Evolutionary conservation across 2,888 invertebrate genomes (phyloP).

Genomic region (Venusia cambrica): DNA sequence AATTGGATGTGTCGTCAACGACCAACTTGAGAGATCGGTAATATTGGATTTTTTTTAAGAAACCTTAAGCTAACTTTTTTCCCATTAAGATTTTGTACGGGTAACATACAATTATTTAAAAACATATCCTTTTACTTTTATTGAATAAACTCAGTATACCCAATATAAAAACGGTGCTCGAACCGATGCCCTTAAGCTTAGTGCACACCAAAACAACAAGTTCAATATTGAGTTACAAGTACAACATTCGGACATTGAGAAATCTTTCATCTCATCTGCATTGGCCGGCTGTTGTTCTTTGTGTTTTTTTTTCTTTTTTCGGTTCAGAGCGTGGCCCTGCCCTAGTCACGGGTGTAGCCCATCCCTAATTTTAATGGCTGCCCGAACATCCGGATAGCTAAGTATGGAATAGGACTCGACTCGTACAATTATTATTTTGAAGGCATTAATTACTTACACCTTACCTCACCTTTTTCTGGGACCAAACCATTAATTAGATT

Average conservation of each 20-base stretch:
- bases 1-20: no score
- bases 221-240: slow-evolving; percentile 71
- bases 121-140: no score
- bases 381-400: slow-evolving; percentile 69
- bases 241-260: slow-evolving; percentile 68
- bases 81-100: no score
- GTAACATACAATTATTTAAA: no score
- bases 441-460: slow-evolving; percentile 14
- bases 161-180: no score
- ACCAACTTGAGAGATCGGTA: no score
- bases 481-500: no score
- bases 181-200: slow-evolving; percentile 16
- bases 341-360: slow-evolving; percentile 72
- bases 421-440: slow-evolving; percentile 27
- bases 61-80: no score
- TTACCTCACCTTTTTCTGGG: no score
- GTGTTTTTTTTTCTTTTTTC: slow-evolving; percentile 63
- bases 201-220: slow-evolving; percentile 36
- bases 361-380: slow-evolving; percentile 82
- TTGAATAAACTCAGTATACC: no score
- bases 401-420: slow-evolving; percentile 54
- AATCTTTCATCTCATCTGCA: slow-evolving; percentile 75
- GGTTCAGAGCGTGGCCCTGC: slow-evolving; percentile 61
- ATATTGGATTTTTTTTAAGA: no score
- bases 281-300: slow-evolving; percentile 68